Evolutionary conservation across 2,888 invertebrate species (phyloP), one percentile per base, ranked within the genome.

Genomic region (Parnassius orleans): DNA sequence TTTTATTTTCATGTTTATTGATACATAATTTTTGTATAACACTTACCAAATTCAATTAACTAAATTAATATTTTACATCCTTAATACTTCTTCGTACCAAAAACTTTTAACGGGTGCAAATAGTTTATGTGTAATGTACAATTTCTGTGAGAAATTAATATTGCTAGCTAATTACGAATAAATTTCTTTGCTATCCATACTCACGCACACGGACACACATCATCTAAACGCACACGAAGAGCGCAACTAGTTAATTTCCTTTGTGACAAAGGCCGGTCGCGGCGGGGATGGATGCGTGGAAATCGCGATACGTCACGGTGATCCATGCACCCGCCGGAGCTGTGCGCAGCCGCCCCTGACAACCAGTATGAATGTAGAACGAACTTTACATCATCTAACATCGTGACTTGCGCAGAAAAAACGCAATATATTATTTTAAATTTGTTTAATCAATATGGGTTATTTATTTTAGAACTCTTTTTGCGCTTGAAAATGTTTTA

Each of bases 161-260:
- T 33, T 33, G 7, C 19, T 43, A 47, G n/a, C 19, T 19, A 10
- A 19, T 51, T 19, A 9, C 9, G 9, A 51, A 46, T 11, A 48
- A 24, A 46, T 55, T 58, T 9, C 64, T 71, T 41, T 87, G 81
- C 79, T 33, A 53, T 72, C 87, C 48, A 61, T 83, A 78, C 79
- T 60, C 69, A 72, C 75, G 64, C 73, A 78, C 85, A 76, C 81
- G 82, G 76, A 77, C 75, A 74, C 62, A 68, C 70, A 67, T 58
- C 69, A 60, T 54, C 70, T 75, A 76, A 70, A 74, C 72, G 72
- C 76, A 78, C 70, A 69, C 74, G 71, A 69, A 71, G 72, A 75
- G 73, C 80, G 84, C 84, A 88, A 87, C 90, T 90, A 90, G 91
- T 90, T 91, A 91, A 90, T 91, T 91, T 90, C 90, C 90, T 91